Base-by-base conservation (phyloP, 2,888 invertebrate genomes). In the Seira musarum region DNA sequence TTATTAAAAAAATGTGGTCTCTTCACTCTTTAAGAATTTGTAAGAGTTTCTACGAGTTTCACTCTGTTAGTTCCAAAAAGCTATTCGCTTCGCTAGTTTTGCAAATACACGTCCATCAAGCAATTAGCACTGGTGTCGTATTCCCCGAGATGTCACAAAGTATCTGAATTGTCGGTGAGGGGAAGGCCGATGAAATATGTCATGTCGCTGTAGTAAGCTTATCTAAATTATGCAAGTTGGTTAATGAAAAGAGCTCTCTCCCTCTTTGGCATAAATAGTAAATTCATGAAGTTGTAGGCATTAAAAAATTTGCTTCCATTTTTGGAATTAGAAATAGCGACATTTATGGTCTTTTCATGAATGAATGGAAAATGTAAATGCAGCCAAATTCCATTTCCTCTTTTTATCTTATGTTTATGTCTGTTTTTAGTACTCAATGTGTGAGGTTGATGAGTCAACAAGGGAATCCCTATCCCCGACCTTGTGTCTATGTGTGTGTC, bases 391-490 rank as follows among this genome's bases (percentile, higher is more conserved):
- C 35, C 61, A 21, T 71, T 49, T 72, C n/a, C 61, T 2, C 35
- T 57, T 70, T 24, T n/a, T 63, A 60, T 60, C 60, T 60, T 2
- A 13, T 22, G 60, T 60, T 60, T 21, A 60, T 21, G 60, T 60
- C 22, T 19, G 60, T n/a, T 60, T 60, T 53, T 53, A 53, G 53
- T 13, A 53, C 53, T 53, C 53, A 53, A 53, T 13, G 3, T 40
- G 57, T 22, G 60, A 21, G 30, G 57, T 17, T 68, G 76, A 78
- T 78, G 77, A 71, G 77, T 78, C 77, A 78, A 71, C 71, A 66
- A 61, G 77, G 76, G 77, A 78, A 71, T 71, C 66, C 77, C 67
- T 65, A 66, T 60, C 66, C 53, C 24, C 49, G 70, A 77, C 70
- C 76, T 76, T 76, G 76, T 49, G 49, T 40, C 21, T 57, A 8